Conservation (phyloP, 1,140 invertebrate species). For the Thaumatotibia leucotreta region DNA sequence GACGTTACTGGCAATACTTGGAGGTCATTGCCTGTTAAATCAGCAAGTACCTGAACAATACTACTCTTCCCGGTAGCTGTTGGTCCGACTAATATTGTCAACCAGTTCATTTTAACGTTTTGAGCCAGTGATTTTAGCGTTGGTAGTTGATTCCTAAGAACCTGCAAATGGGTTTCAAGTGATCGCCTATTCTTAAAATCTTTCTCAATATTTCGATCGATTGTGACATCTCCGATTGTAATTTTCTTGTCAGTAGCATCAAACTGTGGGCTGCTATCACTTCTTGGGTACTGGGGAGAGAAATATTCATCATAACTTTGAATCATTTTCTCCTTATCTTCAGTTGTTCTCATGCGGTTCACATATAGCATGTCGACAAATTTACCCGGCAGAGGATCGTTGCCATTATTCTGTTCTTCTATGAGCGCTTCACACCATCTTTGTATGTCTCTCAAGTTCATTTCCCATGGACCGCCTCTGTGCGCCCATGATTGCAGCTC, state of each 20-base stretch:
- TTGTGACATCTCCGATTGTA: slow-evolving; percentile 78
- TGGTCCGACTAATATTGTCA: slow-evolving; percentile 91
- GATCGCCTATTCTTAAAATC: slow-evolving; percentile 56
- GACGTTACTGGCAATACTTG: slow-evolving; percentile 91
- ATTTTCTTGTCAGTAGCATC: slow-evolving; percentile 75
- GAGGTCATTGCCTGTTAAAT: slow-evolving; percentile 85
- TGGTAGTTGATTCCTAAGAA: slow-evolving; percentile 82
- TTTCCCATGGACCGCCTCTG: slow-evolving; percentile 94
- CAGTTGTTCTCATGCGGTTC: slow-evolving; percentile 85
- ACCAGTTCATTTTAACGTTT: slow-evolving; percentile 94
- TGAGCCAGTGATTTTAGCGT: slow-evolving; percentile 86
- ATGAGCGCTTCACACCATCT: slow-evolving; percentile 90
- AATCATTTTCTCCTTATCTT: slow-evolving; percentile 83
- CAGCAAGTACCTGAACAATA: slow-evolving; percentile 86
- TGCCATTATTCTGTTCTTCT: slow-evolving; percentile 38
- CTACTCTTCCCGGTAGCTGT: slow-evolving; percentile 90
- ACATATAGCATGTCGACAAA: slow-evolving; percentile 87
- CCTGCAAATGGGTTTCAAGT: slow-evolving; percentile 72
- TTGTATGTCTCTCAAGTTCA: slow-evolving; percentile 96
- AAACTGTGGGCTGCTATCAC: slow-evolving; percentile 66
- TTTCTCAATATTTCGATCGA: slow-evolving; percentile 68
- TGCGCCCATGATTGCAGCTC: slow-evolving; percentile 82
- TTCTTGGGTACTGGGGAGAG: slow-evolving; percentile 69
- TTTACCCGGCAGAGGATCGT: slow-evolving; percentile 77
- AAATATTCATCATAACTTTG: slow-evolving; percentile 80